Conservation (phyloP, 1,140 invertebrate genomes). For the Hycleus phaleratus region DNA sequence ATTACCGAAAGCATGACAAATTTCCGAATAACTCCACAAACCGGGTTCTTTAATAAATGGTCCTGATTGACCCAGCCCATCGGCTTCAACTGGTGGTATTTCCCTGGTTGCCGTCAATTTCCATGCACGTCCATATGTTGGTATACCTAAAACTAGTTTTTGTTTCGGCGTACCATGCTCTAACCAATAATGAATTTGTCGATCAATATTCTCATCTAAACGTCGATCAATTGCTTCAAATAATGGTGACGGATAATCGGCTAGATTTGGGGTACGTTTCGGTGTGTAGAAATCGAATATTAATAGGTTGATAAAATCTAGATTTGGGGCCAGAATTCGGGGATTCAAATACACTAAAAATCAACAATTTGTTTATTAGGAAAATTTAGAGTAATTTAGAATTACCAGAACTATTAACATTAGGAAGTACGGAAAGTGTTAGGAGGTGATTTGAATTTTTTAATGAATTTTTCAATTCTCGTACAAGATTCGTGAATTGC, state of each 20-base stretch:
- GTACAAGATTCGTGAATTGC: constrained; percentile 64
- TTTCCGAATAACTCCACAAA: constrained; percentile 72
- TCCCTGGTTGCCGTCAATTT: constrained; percentile 64
- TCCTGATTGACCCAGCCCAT: constrained; percentile 55
- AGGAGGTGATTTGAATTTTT: constrained; percentile 56
- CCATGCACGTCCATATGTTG: constrained; percentile 77
- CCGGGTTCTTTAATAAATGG: constrained; percentile 65
- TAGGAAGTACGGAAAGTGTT: constrained; percentile 63
- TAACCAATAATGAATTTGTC: constrained; percentile 54
- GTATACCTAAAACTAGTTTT: constrained; percentile 77
- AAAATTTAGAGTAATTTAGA: constrained; percentile 2
- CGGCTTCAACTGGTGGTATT: constrained; percentile 59
- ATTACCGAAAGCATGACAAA: constrained; percentile 63
- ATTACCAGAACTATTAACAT: constrained; percentile 66
- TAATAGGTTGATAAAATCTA: constrained; percentile 74
- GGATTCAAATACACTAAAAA: constrained; percentile 71
- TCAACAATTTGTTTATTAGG: constrained; percentile 1
- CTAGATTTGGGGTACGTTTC: constrained; percentile 62
- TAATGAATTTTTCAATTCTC: constrained; percentile 63
- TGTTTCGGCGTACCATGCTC: constrained; percentile 50
- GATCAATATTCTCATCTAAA: constrained; percentile 57
- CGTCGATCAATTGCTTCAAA: constrained; percentile 63
- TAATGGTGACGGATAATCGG: constrained; percentile 63
- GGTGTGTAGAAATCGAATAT: constrained; percentile 74
- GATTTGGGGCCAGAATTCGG: constrained; percentile 56